These are phyloP conservation scores for Hetaerina americana DNA, from an alignment of 1,140 invertebrate genomes.

Conservation along the genomic window DNA sequence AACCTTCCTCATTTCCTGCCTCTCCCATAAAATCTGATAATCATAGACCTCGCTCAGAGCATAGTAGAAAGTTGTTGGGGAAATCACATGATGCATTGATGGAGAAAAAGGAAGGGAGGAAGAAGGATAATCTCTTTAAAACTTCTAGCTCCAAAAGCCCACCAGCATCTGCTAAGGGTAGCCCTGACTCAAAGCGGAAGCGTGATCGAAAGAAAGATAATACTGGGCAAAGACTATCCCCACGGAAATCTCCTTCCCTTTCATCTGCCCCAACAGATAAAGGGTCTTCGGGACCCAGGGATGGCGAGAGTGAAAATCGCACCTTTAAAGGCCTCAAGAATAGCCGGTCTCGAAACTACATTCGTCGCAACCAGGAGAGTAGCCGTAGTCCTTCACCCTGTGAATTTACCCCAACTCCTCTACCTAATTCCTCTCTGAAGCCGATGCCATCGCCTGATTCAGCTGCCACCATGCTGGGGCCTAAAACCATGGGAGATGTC, in stretches of 20 bases:
- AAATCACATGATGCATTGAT: not conserved
- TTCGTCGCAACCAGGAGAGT: constrained; percentile 36
- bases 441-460: not conserved
- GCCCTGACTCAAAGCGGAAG: not conserved
- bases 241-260: not conserved
- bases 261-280: not conserved
- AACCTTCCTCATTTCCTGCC: not conserved
- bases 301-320: not conserved
- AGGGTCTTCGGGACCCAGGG: not conserved
- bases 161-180: not conserved
- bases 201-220: not conserved
- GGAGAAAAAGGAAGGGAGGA: not conserved
- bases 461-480: not conserved
- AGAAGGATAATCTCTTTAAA: not conserved
- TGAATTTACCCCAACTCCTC: not conserved
- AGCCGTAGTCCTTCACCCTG: not conserved
- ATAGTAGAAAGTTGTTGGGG: not conserved
- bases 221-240: not conserved
- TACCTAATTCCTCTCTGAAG: not conserved
- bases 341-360: constrained; percentile 35
- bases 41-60: not conserved
- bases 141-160: not conserved
- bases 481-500: constrained; percentile 8
- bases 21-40: not conserved
- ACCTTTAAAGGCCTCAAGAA: not conserved